These are phyloP conservation scores for Stictonetta naevosa DNA, from an alignment of 2,113 vertebrate genomes.

Conservation along the genomic window DNA sequence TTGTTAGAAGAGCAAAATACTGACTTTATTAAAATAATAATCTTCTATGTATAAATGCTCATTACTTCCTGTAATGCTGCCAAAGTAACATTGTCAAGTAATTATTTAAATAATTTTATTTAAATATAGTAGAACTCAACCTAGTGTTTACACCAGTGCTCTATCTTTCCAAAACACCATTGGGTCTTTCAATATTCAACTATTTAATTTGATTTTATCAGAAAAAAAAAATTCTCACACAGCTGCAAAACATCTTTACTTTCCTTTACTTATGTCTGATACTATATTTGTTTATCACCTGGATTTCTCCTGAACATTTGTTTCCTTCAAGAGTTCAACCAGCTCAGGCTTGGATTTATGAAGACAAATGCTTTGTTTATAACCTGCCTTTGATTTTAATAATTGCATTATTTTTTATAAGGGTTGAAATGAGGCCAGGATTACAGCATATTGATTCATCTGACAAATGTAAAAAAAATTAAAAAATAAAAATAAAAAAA, in stretches of 20 bases:
- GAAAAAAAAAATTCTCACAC: background rate
- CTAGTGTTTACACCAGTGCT: background rate
- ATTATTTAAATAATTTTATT: background rate
- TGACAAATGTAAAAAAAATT: slow-evolving; percentile 27
- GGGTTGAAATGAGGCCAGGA: background rate
- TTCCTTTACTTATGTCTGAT: background rate
- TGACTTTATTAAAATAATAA: slow-evolving; percentile 29
- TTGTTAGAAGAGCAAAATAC: background rate
- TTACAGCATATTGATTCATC: background rate
- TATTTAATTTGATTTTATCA: background rate
- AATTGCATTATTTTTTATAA: slow-evolving; percentile 11
- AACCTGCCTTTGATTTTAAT: background rate
- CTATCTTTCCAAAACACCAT: background rate
- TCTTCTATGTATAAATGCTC: background rate
- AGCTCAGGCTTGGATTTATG: background rate
- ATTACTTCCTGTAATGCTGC: background rate
- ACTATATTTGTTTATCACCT: background rate
- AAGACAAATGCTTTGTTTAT: slow-evolving; percentile 18
- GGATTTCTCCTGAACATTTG: slow-evolving; percentile 6
- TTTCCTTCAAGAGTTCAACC: slow-evolving; percentile 12
- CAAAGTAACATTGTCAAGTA: background rate
- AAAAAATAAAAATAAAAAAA: background rate
- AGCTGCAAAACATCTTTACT: background rate
- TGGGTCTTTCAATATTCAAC: background rate
- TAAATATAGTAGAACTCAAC: background rate